Evolutionary conservation across 2,888 invertebrate species (phyloP).

Genomic region (Bimastos eiseni): DNA sequence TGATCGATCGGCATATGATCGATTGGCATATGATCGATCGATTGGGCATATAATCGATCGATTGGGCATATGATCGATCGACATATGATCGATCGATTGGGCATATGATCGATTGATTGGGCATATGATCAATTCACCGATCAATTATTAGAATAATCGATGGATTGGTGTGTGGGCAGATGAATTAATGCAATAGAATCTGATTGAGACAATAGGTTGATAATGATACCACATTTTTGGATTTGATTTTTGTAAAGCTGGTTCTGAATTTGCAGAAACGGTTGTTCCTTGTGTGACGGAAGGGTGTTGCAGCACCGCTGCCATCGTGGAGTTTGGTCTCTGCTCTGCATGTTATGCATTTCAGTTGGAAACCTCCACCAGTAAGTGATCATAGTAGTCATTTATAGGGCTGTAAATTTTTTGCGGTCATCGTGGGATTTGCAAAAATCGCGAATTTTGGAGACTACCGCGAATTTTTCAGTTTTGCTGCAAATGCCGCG

Average conservation of each 20-base stretch:
- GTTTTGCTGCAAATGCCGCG: no score
- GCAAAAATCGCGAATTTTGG: no score
- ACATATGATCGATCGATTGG: no score
- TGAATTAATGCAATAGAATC: neutral
- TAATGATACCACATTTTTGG: neutral
- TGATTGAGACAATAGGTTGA: neutral
- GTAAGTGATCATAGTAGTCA: neutral
- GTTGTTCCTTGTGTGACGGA: neutral
- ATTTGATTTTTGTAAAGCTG: neutral
- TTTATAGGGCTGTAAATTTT: no score
- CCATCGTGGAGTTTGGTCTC: neutral
- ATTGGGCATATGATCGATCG: no score
- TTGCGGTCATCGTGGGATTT: no score
- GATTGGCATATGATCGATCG: no score
- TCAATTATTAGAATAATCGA: neutral
- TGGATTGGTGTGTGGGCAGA: neutral
- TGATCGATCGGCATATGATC: no score
- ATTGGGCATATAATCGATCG: no score
- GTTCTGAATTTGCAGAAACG: neutral
- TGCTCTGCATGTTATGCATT: neutral
- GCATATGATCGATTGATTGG: no score
- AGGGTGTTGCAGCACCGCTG: neutral
- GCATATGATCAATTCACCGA: neutral
- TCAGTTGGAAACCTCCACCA: neutral
- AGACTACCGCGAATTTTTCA: no score